A percentile compares a stretch with the other conserved stretches of the same genome.
phyloP scores from a whole-genome alignment of 2,113 vertebrate genomes.

The Hippocampus mohnikei region DNA sequence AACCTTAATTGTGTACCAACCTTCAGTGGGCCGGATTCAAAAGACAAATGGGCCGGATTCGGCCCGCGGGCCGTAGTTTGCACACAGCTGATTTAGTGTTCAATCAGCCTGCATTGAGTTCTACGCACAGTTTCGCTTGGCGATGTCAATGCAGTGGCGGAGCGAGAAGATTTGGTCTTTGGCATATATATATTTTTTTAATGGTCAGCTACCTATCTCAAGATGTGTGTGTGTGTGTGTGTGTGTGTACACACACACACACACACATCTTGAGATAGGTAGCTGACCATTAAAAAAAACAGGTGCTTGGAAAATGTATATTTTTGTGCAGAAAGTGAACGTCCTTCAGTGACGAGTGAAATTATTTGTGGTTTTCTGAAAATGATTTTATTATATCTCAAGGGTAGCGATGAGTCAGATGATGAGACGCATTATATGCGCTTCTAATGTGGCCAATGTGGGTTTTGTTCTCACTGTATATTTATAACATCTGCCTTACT shows the following conservation, averaged over 20 bases:
- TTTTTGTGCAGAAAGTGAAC: background rate
- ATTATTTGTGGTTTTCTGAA: constrained; percentile 10
- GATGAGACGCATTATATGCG: constrained; percentile 31
- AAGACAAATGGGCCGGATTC: too few relatives aligned
- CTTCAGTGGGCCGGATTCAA: too few relatives aligned
- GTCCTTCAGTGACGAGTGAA: constrained; percentile 1
- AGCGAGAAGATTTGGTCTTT: too few relatives aligned
- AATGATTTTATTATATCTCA: constrained; percentile 9
- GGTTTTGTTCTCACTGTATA: constrained; percentile 20
- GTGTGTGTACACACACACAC: constrained; percentile 23
- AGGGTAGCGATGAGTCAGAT: constrained; percentile 22
- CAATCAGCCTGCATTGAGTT: too few relatives aligned
- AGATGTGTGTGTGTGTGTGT: constrained; percentile 28
- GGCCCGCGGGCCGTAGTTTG: too few relatives aligned
- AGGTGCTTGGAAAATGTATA: constrained; percentile 50
- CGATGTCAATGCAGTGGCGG: too few relatives aligned
- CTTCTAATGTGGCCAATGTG: constrained; percentile 51
- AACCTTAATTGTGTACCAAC: too few relatives aligned
- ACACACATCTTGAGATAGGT: constrained; percentile 38
- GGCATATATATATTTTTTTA: constrained; percentile 51
- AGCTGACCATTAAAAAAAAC: constrained; percentile 60
- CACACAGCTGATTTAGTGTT: too few relatives aligned
- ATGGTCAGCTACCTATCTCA: constrained; percentile 50
- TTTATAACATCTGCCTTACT: constrained; percentile 33
- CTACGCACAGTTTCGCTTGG: too few relatives aligned